Evolutionary conservation across 2,113 vertebrate genomes (phyloP).

Genomic region (chimpanzee (Pan troglodytes)): NHGRI_mPanTro3-v2.1_pri NC_072417.2:71909001-71909500

Average conservation of each 20-base stretch:
- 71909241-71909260: background rate
- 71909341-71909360: background rate
- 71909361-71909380: background rate
- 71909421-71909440: background rate
- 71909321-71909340: background rate
- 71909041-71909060: background rate
- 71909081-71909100: slow-evolving; percentile 1
- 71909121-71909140: slow-evolving; percentile 28
- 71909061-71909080: background rate
- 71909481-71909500: background rate
- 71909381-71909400: background rate
- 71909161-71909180: slow-evolving; percentile 17
- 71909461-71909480: slow-evolving; percentile 14
- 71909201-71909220: slow-evolving; percentile 12
- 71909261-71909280: slow-evolving; percentile 26
- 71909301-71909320: background rate
- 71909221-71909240: background rate
- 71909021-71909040: background rate
- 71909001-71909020: background rate
- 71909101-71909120: background rate
- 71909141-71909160: background rate
- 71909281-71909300: background rate
- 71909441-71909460: background rate
- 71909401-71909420: background rate
- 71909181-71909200: background rate